Percentiles rank a stretch among this genome's conserved stretches.
Conservation (phyloP, 2,113 vertebrate species). For the Tapirus terrestris region DNA sequence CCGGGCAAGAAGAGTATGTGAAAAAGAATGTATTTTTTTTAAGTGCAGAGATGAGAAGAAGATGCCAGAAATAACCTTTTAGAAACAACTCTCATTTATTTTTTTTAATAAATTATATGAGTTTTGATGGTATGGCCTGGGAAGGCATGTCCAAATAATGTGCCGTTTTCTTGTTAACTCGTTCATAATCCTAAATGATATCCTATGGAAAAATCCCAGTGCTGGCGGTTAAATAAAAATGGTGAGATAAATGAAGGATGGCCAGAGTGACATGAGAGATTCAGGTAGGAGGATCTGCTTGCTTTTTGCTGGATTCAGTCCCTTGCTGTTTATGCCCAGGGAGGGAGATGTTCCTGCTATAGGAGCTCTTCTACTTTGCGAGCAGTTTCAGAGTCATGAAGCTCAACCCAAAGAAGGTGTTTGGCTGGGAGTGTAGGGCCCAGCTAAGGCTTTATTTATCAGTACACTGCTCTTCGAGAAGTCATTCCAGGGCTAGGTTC, state of each 20-base stretch:
- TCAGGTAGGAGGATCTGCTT: not conserved
- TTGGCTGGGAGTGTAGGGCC: not conserved
- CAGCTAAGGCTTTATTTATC: conserved; percentile 43
- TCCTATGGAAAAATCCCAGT: not conserved
- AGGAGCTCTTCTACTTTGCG: not conserved
- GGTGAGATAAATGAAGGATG: not conserved
- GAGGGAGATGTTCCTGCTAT: not conserved
- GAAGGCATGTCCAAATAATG: not conserved
- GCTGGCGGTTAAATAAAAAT: not conserved
- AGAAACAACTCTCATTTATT: not conserved
- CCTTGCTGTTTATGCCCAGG: not conserved
- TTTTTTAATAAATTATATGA: not conserved
- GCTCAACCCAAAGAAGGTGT: not conserved
- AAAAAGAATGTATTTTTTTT: not conserved
- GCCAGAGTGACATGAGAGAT: not conserved
- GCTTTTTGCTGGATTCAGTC: not conserved
- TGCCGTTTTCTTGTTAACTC: not conserved
- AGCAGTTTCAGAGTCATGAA: not conserved
- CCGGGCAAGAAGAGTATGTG: not conserved
- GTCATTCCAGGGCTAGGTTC: conserved; percentile 11
- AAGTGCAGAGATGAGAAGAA: not conserved
- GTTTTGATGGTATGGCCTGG: not conserved
- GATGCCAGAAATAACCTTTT: conserved; percentile 27
- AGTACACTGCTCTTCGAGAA: not conserved
- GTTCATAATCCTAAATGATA: not conserved